Evolutionary conservation across 2,113 vertebrate genomes (phyloP), one percentile per base, ranked within the genome.

Genomic region (Zosterops hypoxanthus): DNA sequence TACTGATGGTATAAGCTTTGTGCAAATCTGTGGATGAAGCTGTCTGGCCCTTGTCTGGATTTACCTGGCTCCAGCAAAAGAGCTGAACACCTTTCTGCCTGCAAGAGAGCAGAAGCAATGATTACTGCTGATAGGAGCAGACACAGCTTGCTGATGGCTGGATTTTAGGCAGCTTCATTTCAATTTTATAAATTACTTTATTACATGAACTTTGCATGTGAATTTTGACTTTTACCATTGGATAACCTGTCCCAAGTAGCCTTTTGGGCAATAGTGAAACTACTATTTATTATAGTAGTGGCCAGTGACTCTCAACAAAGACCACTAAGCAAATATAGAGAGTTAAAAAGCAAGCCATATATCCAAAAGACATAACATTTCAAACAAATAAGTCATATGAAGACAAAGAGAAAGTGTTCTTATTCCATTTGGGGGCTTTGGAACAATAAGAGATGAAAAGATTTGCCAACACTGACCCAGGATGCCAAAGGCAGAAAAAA

Each of bases 31-130:
- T 97, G 97, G 95, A 97, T 97, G 97, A 97, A 96, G 52, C 97
- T 98, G 97, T 98, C 98, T 98, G 97, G 97, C 88, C 65, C 81
- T 97, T 98, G 97, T 98, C 97, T 98, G 98, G 96, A 86, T 97
- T 97, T 96, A 84, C 81, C 93, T 78, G 71, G 61, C 90, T 97
- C 88, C 96, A 98, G 98, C 97, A 99, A 98, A 98, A 97, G 96
- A 88, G 36, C 64, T 39, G 94, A 97, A 97, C 98, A 98, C 97
- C 97, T 98, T 98, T 97, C 97, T 96, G 96, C 97, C 83, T 91
- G 86, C 97, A 95, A 97, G 95, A 98, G 82, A 97, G 83, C 53
- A 92, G 69, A 92, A 85, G 59, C 63, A 81, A 19, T 84, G 66
- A 90, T 93, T 66, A 88, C 90, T 69, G 71, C 92, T 98, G 98